Base-by-base conservation (phyloP, 2,113 vertebrate genomes). In the Leptocoma aspasia region DNA sequence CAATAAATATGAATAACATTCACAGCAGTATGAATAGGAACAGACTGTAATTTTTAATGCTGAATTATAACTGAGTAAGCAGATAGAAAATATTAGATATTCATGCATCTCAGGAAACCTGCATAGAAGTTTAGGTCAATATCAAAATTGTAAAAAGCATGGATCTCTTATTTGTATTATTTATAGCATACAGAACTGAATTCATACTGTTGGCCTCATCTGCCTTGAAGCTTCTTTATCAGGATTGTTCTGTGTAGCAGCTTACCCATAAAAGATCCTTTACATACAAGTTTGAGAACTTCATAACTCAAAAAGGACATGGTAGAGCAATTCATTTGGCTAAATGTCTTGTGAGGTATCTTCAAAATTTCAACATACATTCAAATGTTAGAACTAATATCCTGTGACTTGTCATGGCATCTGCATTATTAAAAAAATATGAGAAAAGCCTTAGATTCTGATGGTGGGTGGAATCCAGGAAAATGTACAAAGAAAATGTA, bases 371-470 rank as follows among this genome's bases (percentile, higher is more conserved):
- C 57, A 82, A 42, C 57, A 76, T 61, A 35, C 2, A 0, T 87
- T 90, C 65, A 90, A 92, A 95, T 49, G 21, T 42, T 95, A 88
- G 28, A 87, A 82, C 11, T 85, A 92, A 93, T 71, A 72, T 49
- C 83, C 24, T 75, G 53, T 73, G 63, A 68, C 39, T 89, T 82
- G n/a, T 78, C 64, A 79, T 39, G 35, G 26, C 35, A 72, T 76
- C 70, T 84, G 47, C 35, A 28, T 70, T 91, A 85, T 35, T 54
- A 95, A 91, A 80, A 10, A 87, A 84, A 24, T 83, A 82, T 47
- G n/a, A 71, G 59, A 72, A 11, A 57, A 19, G 12, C 9, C 45
- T 94, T 95, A 56, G 11, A 73, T 70, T 86, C 19, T 77, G 50
- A 28, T 41, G 6, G 15, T 50, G 47, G 10, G 21, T 77, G 31